Evolutionary conservation across 2,797 vertebrate species (phyloP).

Genomic region (Sciurus vulgaris): DNA sequence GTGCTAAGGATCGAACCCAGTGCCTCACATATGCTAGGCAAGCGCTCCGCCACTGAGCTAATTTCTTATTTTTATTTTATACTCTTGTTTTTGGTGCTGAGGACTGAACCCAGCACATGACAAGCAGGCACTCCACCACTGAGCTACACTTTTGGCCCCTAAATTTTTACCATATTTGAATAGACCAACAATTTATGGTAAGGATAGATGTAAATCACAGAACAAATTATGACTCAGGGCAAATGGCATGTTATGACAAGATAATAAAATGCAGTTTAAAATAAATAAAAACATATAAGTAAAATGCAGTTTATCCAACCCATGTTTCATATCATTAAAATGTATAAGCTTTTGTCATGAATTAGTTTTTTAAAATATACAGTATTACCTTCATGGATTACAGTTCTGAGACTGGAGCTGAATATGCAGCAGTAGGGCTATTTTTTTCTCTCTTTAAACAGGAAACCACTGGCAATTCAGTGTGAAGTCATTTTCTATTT

Average conservation of each 20-base stretch:
- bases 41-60: no score
- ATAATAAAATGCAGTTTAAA: background rate
- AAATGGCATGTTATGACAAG: background rate
- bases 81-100: no score
- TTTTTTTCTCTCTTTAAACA: conserved; percentile 64
- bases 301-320: background rate
- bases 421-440: background rate
- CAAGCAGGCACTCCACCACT: no score
- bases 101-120: background rate
- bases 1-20: background rate
- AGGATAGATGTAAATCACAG: background rate
- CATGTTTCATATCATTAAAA: background rate
- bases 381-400: background rate
- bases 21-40: background rate
- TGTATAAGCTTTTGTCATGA: background rate
- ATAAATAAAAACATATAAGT: background rate
- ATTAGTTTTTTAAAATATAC: conserved; percentile 9
- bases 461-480: conserved; percentile 70
- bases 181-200: background rate
- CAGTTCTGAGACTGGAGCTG: background rate
- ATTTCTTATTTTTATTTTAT: background rate
- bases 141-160: background rate
- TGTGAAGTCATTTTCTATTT: conserved; percentile 80
- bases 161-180: background rate
- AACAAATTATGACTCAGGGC: background rate